These are phyloP conservation scores for Cheilosia scutellata DNA, from an alignment of 2,888 invertebrate species.

Conservation along the genomic window DNA sequence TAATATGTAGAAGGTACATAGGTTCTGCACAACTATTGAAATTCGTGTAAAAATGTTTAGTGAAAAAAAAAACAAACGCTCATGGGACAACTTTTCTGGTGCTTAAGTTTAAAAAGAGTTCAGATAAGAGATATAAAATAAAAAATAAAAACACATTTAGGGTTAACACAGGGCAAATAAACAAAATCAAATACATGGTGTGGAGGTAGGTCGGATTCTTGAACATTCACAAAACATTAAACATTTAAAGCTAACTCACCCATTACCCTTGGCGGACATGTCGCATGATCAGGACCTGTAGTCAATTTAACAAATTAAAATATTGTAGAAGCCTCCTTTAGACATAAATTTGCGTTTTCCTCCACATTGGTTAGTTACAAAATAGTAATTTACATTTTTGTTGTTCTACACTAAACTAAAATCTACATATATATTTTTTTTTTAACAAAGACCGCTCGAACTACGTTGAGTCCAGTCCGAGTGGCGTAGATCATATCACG, in stretches of 20 bases:
- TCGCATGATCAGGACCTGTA: slow-evolving; percentile 84
- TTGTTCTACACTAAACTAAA: slow-evolving; percentile 50
- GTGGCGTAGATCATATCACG: slow-evolving; percentile 52
- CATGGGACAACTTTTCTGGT: too few relatives aligned
- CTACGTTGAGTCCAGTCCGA: slow-evolving; percentile 25
- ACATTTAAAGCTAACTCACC: slow-evolving; percentile 82
- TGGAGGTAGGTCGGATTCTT: slow-evolving; percentile 55
- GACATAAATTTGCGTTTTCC: slow-evolving; percentile 74
- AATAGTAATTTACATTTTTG: slow-evolving; percentile 56
- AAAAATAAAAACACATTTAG: slow-evolving; percentile 4
- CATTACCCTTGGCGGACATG: slow-evolving; percentile 84
- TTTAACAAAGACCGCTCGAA: slow-evolving; percentile 24
- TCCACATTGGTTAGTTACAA: slow-evolving; percentile 81
- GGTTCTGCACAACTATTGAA: too few relatives aligned
- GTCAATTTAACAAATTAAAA: slow-evolving; percentile 80
- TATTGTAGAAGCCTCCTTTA: slow-evolving; percentile 77
- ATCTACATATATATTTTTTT: slow-evolving; percentile 8
- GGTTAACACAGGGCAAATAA: slow-evolving; percentile 19
- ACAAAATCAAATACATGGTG: slow-evolving; percentile 31
- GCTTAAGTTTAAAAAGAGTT: too few relatives aligned
- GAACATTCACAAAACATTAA: slow-evolving; percentile 54
- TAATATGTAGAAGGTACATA: too few relatives aligned
- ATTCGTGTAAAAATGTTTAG: too few relatives aligned
- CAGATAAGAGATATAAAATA: neutral
- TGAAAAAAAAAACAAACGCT: too few relatives aligned